phyloP scores from a whole-genome alignment of 2,113 vertebrate genomes.

The Anguilla rostrata region DNA sequence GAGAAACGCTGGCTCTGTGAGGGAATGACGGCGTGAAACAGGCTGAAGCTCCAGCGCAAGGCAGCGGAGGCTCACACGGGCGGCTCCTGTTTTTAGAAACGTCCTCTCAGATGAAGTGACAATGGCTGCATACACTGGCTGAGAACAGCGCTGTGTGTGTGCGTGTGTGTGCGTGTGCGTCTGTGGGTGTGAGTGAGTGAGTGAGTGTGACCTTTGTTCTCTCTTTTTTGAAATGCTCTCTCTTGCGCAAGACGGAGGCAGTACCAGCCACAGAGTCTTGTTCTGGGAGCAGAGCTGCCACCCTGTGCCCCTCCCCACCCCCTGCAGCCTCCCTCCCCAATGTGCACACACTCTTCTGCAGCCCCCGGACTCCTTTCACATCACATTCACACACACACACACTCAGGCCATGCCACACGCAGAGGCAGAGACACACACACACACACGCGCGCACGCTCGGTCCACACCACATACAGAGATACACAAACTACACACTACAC shows the following conservation, averaged over 20 bases:
- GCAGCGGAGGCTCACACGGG: neutral
- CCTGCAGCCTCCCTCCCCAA: neutral
- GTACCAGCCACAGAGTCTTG: slow-evolving; percentile 20
- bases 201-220: slow-evolving; percentile 37
- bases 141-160: neutral
- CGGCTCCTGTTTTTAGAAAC: neutral
- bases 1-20: neutral
- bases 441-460: too few species aligned
- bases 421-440: neutral
- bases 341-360: slow-evolving; percentile 18
- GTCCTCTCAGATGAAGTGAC: neutral
- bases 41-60: neutral
- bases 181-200: too few species aligned
- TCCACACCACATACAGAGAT: too few species aligned
- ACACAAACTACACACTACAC: too few species aligned
- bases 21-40: slow-evolving; percentile 25
- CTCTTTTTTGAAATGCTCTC: slow-evolving; percentile 25
- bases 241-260: slow-evolving; percentile 30
- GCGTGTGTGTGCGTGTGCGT: too few species aligned
- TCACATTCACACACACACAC: neutral
- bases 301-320: neutral
- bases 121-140: neutral
- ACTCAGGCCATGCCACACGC: neutral
- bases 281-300: slow-evolving; percentile 21
- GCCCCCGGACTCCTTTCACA: slow-evolving; percentile 33